Evolutionary conservation across 2,797 vertebrate species (phyloP), one percentile per base, ranked within the genome.

Genomic region (Odontamblyopus lacepedii): DNA sequence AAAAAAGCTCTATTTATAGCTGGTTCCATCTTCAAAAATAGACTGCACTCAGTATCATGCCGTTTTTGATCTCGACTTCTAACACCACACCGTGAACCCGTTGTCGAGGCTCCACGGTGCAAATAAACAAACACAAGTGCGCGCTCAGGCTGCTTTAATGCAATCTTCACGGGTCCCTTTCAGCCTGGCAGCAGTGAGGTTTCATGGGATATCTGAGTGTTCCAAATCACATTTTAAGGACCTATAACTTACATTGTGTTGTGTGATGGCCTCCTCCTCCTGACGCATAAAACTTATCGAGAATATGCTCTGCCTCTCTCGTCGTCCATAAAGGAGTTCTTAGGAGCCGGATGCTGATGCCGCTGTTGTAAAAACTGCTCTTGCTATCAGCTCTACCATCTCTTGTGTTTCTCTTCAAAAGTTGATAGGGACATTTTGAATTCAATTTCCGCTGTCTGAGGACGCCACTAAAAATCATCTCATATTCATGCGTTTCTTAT

Each of bases 401-500:
- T 68, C 51, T 29, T 76, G 27, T 15, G 29, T 51, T 61, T 75
- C 41, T 67, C 53, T 80, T 76, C 38, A 71, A 74, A 67, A 41
- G 32, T 65, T 72, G 71, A 82, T 78, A 59, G 60, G 27, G 63
- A 27, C 74, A 60, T 61, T 70, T 38, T 29, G 67, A 72, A 73
- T 72, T 72, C 41, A 51, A 16, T 78, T 75, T 63, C 69, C 73
- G 61, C 29, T 67, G 19, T 38, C 60, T 68, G 62, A 72, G 53
- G 61, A 72, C 69, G 62, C 60, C 60, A 64, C 35, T 53, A 12
- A 32, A 67, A 35, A 57, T 41, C 60, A 79, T 87, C 76, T 75
- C 63, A 81, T 44, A 83, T 87, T 66, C 41, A 78, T 74, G 53
- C 65, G 67, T 62, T 32, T 71, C 60, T 59, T 67, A 51, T 56